A percentile compares a stretch with the other conserved stretches of the same genome.
Evolutionary conservation across 2,797 vertebrate genomes (phyloP).

Genomic region (Bovichtus diacanthus): DNA sequence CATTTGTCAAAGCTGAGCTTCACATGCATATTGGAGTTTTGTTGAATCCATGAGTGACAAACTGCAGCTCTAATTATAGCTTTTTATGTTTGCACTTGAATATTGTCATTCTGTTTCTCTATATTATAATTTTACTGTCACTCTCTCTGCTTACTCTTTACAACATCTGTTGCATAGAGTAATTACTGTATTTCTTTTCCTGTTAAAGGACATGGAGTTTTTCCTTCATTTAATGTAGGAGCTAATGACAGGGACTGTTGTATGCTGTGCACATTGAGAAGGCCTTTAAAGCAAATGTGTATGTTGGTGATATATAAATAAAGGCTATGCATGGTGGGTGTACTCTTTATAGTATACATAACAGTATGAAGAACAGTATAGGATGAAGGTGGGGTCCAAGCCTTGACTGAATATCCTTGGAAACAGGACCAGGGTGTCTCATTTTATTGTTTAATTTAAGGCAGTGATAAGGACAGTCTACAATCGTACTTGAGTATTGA

Average conservation of each 20-base stretch:
- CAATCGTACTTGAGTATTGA: background rate
- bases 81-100: slow-evolving; percentile 2
- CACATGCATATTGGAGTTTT: background rate
- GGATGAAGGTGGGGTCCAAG: background rate
- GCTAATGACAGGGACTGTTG: background rate
- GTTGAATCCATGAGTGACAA: background rate
- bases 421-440: background rate
- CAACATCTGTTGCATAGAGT: slow-evolving; percentile 5
- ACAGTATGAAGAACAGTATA: background rate
- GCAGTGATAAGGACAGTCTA: background rate
- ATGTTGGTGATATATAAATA: background rate
- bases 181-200: background rate
- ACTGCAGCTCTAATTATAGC: slow-evolving; percentile 17
- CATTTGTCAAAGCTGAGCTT: background rate
- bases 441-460: background rate
- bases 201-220: background rate
- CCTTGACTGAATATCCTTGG: background rate
- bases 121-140: slow-evolving; percentile 27
- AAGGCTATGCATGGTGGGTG: background rate
- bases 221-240: background rate
- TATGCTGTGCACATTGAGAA: background rate
- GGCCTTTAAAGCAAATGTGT: background rate
- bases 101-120: slow-evolving; percentile 4
- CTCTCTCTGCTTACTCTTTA: background rate
- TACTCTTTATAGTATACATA: background rate